phyloP scores from a whole-genome alignment of 2,888 invertebrate genomes.

The Tipula lateralis region DNA sequence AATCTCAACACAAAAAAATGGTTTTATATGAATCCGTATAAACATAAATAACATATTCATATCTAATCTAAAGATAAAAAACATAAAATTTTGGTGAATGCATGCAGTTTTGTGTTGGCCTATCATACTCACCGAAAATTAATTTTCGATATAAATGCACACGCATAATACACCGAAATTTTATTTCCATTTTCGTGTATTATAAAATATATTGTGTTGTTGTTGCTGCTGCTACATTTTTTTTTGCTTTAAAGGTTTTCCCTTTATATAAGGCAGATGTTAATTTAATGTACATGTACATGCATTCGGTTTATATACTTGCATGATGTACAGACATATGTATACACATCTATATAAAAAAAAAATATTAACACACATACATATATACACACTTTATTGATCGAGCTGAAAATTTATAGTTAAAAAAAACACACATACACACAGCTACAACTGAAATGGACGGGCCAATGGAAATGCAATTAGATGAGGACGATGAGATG shows the following conservation, averaged over 20 bases:
- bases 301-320: constrained; percentile 19
- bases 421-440: background rate
- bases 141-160: background rate
- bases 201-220: background rate
- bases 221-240: background rate
- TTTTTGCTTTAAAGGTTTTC: constrained; percentile 7
- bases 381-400: background rate
- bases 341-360: background rate
- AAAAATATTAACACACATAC: background rate
- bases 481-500: background rate
- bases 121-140: background rate
- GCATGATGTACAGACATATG: constrained; percentile 3
- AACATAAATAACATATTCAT: background rate
- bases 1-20: background rate
- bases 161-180: background rate
- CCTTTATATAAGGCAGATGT: constrained; percentile 11
- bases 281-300: constrained; percentile 19
- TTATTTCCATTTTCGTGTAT: background rate
- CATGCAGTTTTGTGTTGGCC: constrained; percentile 11
- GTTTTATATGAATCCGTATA: background rate
- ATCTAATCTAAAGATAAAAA: constrained; percentile 20
- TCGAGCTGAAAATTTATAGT: background rate
- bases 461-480: background rate
- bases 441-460: background rate
- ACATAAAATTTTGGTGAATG: background rate